These are phyloP conservation scores for Myotis planiceps DNA, from an alignment of 2,797 vertebrate genomes.

Conservation along the genomic window DNA sequence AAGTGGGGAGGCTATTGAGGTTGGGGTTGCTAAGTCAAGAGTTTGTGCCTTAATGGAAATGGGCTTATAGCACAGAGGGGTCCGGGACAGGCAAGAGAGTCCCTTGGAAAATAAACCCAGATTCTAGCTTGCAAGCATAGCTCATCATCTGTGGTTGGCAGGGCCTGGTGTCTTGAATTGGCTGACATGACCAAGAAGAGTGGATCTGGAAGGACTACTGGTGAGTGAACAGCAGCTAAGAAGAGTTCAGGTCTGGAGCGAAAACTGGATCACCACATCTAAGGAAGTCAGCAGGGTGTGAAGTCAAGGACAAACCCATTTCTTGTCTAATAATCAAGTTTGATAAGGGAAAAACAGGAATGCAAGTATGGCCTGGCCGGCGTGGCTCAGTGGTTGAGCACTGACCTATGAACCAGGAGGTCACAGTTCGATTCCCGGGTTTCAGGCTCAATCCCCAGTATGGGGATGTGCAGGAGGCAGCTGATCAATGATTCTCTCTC, in stretches of 20 bases:
- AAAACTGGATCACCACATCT: background rate
- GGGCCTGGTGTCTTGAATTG: background rate
- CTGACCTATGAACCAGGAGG: too few species aligned
- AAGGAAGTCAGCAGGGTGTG: background rate
- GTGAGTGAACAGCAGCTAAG: background rate
- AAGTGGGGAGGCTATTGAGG: background rate
- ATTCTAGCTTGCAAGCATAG: background rate
- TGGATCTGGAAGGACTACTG: background rate
- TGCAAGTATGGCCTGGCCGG: background rate
- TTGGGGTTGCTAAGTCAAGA: background rate
- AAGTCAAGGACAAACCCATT: slow-evolving; percentile 11
- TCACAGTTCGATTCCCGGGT: too few species aligned
- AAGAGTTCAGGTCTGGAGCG: background rate
- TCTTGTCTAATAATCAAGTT: background rate
- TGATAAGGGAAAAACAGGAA: background rate
- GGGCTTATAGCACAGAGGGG: background rate
- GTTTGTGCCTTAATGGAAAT: slow-evolving; percentile 23
- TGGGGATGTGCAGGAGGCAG: too few species aligned
- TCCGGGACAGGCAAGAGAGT: background rate
- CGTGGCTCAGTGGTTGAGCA: too few species aligned
- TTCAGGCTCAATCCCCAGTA: too few species aligned
- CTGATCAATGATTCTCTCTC: too few species aligned
- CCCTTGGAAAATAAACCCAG: background rate
- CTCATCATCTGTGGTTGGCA: background rate
- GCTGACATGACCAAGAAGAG: background rate